A percentile compares a stretch with the other conserved stretches of the same genome.
Evolutionary conservation across 2,888 invertebrate genomes (phyloP).

Genomic region (Furcula furcula): DNA sequence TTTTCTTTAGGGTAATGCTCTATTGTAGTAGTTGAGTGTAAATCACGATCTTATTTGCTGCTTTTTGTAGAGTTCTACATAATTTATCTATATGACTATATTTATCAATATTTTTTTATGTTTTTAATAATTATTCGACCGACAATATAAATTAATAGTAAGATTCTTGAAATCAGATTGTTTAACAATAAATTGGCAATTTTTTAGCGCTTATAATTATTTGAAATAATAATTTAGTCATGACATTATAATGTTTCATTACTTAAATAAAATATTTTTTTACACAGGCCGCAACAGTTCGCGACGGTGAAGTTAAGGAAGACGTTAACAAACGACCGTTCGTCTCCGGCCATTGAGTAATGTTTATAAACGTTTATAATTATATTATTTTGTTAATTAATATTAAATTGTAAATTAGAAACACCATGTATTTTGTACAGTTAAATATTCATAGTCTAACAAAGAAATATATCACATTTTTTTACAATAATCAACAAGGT

Average conservation of each 20-base stretch:
- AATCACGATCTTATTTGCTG: too few relatives aligned
- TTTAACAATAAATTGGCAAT: too few relatives aligned
- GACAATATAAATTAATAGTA: too few relatives aligned
- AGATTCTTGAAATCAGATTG: too few relatives aligned
- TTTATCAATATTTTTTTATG: too few relatives aligned
- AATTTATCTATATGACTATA: too few relatives aligned
- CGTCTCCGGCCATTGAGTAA: conserved; percentile 87
- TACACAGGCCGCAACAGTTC: conserved; percentile 91
- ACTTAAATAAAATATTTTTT: too few relatives aligned
- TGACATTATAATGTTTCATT: too few relatives aligned
- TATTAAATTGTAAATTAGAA: conserved; percentile 78
- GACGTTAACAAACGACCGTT: conserved; percentile 92
- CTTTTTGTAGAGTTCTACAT: too few relatives aligned
- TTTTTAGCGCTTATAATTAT: too few relatives aligned
- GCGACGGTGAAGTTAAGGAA: conserved; percentile 94
- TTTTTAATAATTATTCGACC: too few relatives aligned
- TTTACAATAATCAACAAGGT: conserved; percentile 65
- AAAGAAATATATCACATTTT: conserved; percentile 80
- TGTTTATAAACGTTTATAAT: conserved; percentile 42
- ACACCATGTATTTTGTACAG: conserved; percentile 80
- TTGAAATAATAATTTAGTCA: too few relatives aligned
- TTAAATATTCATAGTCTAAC: conserved; percentile 82
- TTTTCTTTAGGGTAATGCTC: conserved; percentile 8
- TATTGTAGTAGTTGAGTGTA: conserved; percentile 3
- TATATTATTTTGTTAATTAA: conserved; percentile 74